Conservation (phyloP, 2,797 vertebrate genomes). For the Furcifer pardalis region DNA sequence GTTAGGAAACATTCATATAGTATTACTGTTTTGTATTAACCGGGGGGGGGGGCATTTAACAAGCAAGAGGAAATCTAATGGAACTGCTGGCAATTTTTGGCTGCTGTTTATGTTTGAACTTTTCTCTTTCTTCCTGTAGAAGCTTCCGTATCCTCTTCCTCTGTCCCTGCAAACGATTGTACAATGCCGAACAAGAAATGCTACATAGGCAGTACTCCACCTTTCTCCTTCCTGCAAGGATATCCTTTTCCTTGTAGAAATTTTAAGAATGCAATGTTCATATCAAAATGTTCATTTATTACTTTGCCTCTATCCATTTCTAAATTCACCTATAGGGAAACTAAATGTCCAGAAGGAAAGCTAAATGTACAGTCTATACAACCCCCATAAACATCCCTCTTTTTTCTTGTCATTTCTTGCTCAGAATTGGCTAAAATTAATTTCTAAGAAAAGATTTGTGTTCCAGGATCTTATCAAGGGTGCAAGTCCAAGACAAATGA, state of each 20-base stretch:
- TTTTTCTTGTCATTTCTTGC: constrained; percentile 58
- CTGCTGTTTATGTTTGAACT: constrained; percentile 82
- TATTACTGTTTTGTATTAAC: constrained; percentile 3
- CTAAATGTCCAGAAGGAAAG: constrained; percentile 42
- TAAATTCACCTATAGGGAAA: constrained; percentile 56
- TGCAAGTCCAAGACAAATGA: constrained; percentile 78
- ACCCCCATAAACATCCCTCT: constrained; percentile 34
- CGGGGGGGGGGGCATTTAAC: constrained; percentile 39
- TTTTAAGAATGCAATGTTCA: constrained; percentile 75
- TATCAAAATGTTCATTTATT: constrained; percentile 72
- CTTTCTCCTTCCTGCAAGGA: constrained; percentile 89
- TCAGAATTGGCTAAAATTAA: constrained; percentile 66
- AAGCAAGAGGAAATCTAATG: constrained; percentile 71
- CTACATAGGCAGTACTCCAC: constrained; percentile 79
- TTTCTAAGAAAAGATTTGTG: constrained; percentile 63
- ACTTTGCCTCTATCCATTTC: constrained; percentile 70
- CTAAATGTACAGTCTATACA: constrained; percentile 18
- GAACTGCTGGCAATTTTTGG: constrained; percentile 79
- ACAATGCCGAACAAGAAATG: constrained; percentile 79
- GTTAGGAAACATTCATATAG: not conserved
- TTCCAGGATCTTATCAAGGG: constrained; percentile 78
- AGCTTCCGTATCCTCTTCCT: constrained; percentile 84
- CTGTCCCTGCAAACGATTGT: constrained; percentile 80
- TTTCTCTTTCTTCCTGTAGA: constrained; percentile 82
- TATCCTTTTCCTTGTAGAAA: constrained; percentile 85